Base-by-base conservation (phyloP, 1,140 invertebrate species). In the Calliphora vicina region DNA sequence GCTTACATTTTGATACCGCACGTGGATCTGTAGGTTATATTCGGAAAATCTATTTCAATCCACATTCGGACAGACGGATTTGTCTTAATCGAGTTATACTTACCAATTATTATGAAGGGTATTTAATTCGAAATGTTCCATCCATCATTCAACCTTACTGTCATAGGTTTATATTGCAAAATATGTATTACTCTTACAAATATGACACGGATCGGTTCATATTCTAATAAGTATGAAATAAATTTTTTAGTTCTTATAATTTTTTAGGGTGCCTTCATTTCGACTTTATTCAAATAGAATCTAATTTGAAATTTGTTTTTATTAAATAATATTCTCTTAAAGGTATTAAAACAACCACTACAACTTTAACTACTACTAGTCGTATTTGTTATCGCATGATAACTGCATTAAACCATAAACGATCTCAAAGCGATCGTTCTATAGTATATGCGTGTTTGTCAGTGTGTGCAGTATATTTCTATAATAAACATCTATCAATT, bases 391-490 rank as follows among this genome's bases (percentile, higher is more conserved):
- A 78, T 78, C 74, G 74, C 25, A 78, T 78, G 74, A 78, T 78
- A 45, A 78, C 25, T 78, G 74, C 74, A 78, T 23, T 43, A 78
- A 78, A 35, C n/a, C 35, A 78, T 78, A 78, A 78, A 78, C 74
- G 35, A 78, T 78, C 74, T n/a, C 74, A 23, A 78, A 17, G 25
- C 74, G 74, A 78, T 78, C 74, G 25, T 43, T 67, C 25, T 67
- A 25, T 23, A 8, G 1, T 67, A 57, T 57, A n/a, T n/a, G n/a
- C n/a, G n/a, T 35, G 35, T 35, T 5, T 35, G 35, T 35, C 35
- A 6, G n/a, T 57, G 15, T 57, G 50, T 57, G n/a, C n/a, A 67
- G n/a, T 67, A 20, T 23, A 9, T 67, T 23, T 67, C n/a, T 23
- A 67, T 25, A 23, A 5, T 10, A 67, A 67, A 23, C n/a, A 23